Percentiles rank a stretch among this genome's conserved stretches.
These are phyloP conservation scores for Ephydatia muelleri DNA, from an alignment of 37 sponge, comb jelly and placozoan species.

Conservation along the genomic window DNA sequence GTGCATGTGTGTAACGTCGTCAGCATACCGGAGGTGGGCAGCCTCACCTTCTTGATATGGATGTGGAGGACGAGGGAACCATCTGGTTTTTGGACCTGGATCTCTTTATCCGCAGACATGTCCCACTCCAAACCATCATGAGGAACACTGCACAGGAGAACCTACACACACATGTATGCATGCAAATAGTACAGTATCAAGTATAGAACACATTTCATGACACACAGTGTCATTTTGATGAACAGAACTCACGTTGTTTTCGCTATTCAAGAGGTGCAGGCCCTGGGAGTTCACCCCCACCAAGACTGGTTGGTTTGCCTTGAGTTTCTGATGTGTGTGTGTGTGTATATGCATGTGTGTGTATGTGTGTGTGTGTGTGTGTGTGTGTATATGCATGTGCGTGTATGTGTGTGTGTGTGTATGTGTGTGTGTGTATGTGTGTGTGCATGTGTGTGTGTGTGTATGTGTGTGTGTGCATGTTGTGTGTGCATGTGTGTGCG, in stretches of 20 bases:
- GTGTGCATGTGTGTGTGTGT: not conserved
- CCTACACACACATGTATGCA: constrained; percentile 19
- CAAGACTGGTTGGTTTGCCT: constrained; percentile 26
- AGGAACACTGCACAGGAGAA: constrained; percentile 14
- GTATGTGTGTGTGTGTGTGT: constrained; percentile 34
- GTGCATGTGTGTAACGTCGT: not conserved
- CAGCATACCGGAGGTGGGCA: not conserved
- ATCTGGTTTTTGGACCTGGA: constrained; percentile 27
- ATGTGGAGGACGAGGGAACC: constrained; percentile 21
- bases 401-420: constrained; percentile 7
- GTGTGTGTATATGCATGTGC: constrained; percentile 14
- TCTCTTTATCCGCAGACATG: constrained; percentile 39
- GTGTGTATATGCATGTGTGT: constrained; percentile 30
- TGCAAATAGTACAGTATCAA: not conserved
- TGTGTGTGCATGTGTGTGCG: not conserved
- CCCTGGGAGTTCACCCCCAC: constrained; percentile 56
- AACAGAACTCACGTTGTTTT: constrained; percentile 50
- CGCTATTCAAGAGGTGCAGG: constrained; percentile 45
- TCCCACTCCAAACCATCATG: constrained; percentile 66
- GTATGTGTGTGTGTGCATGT: not conserved
- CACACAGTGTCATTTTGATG: too few relatives aligned
- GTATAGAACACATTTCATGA: not conserved
- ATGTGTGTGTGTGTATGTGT: not conserved
- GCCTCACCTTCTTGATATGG: constrained; percentile 32
- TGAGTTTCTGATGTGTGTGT: constrained; percentile 5